These are phyloP conservation scores for Syrista parreyssii DNA, from an alignment of 2,888 invertebrate species.

Conservation along the genomic window DNA sequence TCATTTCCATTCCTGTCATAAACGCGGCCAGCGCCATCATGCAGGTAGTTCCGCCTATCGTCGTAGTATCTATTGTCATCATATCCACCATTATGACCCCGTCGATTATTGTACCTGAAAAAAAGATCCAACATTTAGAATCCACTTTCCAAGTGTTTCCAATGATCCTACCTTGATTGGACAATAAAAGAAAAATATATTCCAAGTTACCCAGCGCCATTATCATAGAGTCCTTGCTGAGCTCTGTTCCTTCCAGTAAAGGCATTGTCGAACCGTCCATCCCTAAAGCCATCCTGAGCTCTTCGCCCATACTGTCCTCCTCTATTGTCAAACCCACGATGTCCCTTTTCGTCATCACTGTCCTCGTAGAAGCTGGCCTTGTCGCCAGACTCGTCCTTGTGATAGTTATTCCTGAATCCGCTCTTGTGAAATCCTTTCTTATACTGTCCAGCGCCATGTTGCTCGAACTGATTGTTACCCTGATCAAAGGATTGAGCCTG, in stretches of 20 bases:
- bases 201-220: constrained; percentile 35
- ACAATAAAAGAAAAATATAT: neutral
- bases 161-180: neutral
- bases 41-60: constrained; percentile 66
- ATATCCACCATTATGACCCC: constrained; percentile 65
- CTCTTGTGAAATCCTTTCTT: constrained; percentile 78
- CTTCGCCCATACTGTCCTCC: constrained; percentile 52
- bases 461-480: constrained; percentile 37
- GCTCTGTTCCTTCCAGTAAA: constrained; percentile 27
- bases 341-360: constrained; percentile 66
- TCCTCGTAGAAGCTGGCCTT: constrained; percentile 79
- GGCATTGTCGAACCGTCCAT: constrained; percentile 34
- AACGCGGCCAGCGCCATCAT: constrained; percentile 65
- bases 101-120: constrained; percentile 63
- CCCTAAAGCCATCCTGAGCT: constrained; percentile 35
- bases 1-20: constrained; percentile 46
- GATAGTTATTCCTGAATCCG: constrained; percentile 77
- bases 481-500: constrained; percentile 52
- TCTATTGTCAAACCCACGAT: constrained; percentile 55
- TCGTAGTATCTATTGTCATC: constrained; percentile 68
- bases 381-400: constrained; percentile 78
- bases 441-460: constrained; percentile 60
- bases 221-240: constrained; percentile 30
- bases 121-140: neutral
- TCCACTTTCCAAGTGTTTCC: neutral